Conservation (phyloP, 2,113 vertebrate genomes). For the Limanda limanda region DNA sequence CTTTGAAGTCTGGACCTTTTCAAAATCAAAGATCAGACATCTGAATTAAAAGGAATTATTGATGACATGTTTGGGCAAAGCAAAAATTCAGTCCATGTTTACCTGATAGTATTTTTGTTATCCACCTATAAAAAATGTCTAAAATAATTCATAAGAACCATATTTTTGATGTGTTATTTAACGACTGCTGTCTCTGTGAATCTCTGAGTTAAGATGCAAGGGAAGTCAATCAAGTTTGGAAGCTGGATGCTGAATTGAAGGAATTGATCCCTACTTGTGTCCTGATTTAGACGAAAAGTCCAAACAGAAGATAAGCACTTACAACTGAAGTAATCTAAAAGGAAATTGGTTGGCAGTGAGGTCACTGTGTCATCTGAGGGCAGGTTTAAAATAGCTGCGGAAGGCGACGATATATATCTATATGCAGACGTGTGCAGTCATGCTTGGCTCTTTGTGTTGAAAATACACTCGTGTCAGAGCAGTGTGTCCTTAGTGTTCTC, state of each 20-base stretch:
- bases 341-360: background rate
- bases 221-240: background rate
- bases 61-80: constrained; percentile 26
- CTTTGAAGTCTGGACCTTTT: constrained; percentile 44
- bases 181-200: background rate
- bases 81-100: constrained; percentile 5
- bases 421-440: background rate
- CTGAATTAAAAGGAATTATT: constrained; percentile 48
- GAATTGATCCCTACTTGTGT: background rate
- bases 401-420: background rate
- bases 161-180: constrained; percentile 13
- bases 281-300: background rate
- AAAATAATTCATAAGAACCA: background rate
- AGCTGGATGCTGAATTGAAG: constrained; percentile 7
- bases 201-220: background rate
- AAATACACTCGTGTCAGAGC: constrained; percentile 10
- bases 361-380: background rate
- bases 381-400: background rate
- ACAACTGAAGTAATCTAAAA: background rate
- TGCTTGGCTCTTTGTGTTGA: background rate
- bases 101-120: constrained; percentile 7
- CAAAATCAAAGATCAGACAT: constrained; percentile 35
- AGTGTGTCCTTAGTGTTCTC: constrained; percentile 25
- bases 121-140: constrained; percentile 7
- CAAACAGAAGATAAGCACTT: background rate